Evolutionary conservation across 2,113 vertebrate genomes (phyloP).

Genomic region (Actenoides hombroni): DNA sequence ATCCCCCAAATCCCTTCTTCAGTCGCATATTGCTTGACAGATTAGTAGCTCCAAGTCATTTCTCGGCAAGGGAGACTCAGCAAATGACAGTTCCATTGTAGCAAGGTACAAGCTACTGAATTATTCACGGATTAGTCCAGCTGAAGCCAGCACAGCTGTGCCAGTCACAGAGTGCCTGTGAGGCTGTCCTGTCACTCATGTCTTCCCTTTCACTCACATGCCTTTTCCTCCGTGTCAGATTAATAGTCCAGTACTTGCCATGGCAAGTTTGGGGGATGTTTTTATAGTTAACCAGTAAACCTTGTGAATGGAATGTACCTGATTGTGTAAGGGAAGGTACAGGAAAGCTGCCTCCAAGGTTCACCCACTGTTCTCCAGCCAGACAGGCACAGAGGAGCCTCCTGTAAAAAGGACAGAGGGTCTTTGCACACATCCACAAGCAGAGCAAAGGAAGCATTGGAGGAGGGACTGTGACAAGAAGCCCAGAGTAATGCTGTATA

Average conservation of each 20-base stretch:
- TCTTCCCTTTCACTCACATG: not conserved
- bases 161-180: not conserved
- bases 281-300: not conserved
- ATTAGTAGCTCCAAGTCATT: not conserved
- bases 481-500: too few species aligned
- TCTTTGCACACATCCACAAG: accelerated
- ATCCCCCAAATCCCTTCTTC: conserved; percentile 25
- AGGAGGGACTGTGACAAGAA: not conserved
- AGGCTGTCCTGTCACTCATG: not conserved
- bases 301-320: not conserved
- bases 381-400: not conserved
- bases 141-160: not conserved
- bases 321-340: accelerated
- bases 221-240: not conserved
- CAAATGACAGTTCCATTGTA: not conserved
- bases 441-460: not conserved
- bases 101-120: not conserved
- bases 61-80: not conserved
- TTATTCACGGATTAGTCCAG: not conserved
- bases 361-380: not conserved
- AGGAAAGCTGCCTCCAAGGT: accelerated
- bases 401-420: accelerated
- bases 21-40: not conserved
- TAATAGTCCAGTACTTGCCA: accelerated
- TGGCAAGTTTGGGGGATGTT: not conserved